Conservation (phyloP, 2,888 invertebrate species). For the Subacronicta megacephala region DNA sequence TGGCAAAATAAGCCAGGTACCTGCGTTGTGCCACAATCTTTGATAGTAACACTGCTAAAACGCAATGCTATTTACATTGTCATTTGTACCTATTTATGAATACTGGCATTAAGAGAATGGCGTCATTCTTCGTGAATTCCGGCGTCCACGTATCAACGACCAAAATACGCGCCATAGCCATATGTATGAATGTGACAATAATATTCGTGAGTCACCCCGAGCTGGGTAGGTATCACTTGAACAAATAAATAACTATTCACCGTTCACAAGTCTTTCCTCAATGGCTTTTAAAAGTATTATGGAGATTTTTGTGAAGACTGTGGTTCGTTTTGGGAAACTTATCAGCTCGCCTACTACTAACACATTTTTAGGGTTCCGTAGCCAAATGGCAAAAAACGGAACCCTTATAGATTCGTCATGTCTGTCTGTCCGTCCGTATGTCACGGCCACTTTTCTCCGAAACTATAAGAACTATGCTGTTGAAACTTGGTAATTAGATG, state of each 20-base stretch:
- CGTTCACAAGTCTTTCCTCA: constrained; percentile 75
- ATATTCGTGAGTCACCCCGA: constrained; percentile 82
- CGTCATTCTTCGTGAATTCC: constrained; percentile 83
- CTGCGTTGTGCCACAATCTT: constrained; percentile 14
- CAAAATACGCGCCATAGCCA: constrained; percentile 80
- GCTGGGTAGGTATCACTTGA: constrained; percentile 77
- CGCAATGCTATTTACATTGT: constrained; percentile 43
- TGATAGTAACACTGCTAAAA: constrained; percentile 22
- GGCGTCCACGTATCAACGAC: constrained; percentile 79
- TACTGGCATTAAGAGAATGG: constrained; percentile 78
- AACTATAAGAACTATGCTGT: no score
- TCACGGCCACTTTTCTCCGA: no score
- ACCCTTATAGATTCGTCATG: no score
- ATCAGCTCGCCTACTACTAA: neutral
- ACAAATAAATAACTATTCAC: constrained; percentile 85
- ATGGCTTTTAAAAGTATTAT: constrained; percentile 58
- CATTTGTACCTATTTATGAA: constrained; percentile 46
- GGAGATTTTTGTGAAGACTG: constrained; percentile 15
- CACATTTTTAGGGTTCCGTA: no score
- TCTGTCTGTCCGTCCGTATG: no score
- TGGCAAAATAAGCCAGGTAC: neutral
- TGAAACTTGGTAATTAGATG: no score
- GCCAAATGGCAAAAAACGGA: no score
- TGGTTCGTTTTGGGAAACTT: neutral
- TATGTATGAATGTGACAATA: constrained; percentile 84